Conservation (phyloP, 2,797 vertebrate species). For the Graptemys geographica region DNA sequence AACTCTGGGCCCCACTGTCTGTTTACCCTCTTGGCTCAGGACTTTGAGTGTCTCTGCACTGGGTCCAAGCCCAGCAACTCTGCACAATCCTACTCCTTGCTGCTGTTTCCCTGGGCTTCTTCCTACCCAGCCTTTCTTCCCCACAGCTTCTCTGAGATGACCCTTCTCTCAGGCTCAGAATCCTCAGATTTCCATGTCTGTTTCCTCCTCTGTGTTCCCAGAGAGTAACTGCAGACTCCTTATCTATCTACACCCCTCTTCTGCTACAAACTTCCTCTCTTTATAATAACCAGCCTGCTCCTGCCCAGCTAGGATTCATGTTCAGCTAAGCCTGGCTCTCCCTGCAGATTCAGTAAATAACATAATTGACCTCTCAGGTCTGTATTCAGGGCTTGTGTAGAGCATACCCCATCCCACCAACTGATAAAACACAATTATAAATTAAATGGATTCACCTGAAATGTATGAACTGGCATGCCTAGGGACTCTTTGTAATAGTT, state of each 20-base stretch:
- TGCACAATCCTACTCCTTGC: neutral
- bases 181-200: neutral
- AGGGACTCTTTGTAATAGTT: neutral
- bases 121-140: neutral
- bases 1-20: neutral
- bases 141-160: neutral
- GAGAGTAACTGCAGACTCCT: neutral
- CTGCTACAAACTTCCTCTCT: neutral
- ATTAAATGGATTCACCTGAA: neutral
- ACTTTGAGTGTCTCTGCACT: neutral
- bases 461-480: neutral
- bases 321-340: neutral
- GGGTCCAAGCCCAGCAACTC: neutral
- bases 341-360: neutral
- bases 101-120: neutral
- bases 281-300: neutral
- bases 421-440: neutral
- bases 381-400: neutral
- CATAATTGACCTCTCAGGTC: neutral
- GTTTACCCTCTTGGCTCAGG: neutral
- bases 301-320: neutral
- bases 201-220: neutral
- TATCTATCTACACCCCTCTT: neutral
- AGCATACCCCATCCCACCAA: neutral
- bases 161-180: neutral